Percentiles rank a stretch among this genome's conserved stretches.
Evolutionary conservation across 2,113 vertebrate genomes (phyloP).

Genomic region (Myotis brandtii): DNA sequence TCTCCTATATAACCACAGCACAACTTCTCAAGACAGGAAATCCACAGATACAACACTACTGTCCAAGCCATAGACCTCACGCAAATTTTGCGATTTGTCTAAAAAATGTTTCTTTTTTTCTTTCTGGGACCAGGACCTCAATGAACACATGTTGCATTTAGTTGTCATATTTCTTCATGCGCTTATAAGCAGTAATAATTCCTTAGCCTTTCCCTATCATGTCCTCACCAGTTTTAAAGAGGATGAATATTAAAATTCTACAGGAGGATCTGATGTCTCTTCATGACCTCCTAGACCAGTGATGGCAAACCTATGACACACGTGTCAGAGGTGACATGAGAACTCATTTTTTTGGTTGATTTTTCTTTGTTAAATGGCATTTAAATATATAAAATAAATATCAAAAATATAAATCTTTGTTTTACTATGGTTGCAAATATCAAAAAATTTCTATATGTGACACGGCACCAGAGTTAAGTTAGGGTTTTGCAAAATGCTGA

Average conservation of each 20-base stretch:
- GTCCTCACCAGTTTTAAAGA: not conserved
- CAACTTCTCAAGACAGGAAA: not conserved
- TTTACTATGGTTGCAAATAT: too few species aligned
- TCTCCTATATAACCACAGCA: not conserved
- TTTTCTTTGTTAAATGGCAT: too few species aligned
- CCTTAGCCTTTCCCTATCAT: not conserved
- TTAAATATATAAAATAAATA: too few species aligned
- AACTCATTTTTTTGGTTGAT: too few species aligned
- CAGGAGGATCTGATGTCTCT: not conserved
- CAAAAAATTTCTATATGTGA: too few species aligned
- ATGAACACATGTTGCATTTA: not conserved
- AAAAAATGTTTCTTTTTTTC: not conserved
- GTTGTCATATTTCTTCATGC: not conserved
- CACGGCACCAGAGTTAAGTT: too few species aligned
- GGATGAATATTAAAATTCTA: not conserved
- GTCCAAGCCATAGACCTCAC: not conserved
- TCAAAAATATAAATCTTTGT: too few species aligned
- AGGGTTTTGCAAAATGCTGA: too few species aligned
- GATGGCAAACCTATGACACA: too few species aligned
- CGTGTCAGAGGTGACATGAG: too few species aligned
- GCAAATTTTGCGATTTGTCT: not conserved
- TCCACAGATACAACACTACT: not conserved
- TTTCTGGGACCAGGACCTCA: not conserved
- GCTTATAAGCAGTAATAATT: not conserved
- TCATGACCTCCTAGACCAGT: not conserved